These are phyloP conservation scores for Lycopodina hypogea DNA, from an alignment of 37 sponge, comb jelly and placozoan genomes.

Conservation along the genomic window DNA sequence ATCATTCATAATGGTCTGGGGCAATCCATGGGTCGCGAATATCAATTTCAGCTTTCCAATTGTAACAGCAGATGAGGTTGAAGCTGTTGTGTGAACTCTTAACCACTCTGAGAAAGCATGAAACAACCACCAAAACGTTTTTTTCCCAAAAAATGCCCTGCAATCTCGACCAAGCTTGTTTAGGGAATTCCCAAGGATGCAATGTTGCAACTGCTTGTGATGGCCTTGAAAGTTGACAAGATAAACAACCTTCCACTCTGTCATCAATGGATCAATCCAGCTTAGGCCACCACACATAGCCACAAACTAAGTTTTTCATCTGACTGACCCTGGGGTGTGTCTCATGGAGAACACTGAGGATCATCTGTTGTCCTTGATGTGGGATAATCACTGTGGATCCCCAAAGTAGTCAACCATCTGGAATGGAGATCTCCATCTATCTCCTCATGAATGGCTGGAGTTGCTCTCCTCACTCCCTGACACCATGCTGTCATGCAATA, in stretches of 20 bases:
- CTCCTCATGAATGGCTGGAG: no score
- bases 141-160: constrained; percentile 17
- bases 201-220: constrained; percentile 9
- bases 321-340: background rate
- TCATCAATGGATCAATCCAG: background rate
- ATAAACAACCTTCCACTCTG: background rate
- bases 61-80: no score
- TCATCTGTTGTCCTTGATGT: background rate
- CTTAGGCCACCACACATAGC: no score
- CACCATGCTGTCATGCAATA: no score
- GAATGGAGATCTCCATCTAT: no score
- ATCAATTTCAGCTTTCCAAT: background rate
- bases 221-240: constrained; percentile 4
- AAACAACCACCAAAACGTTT: constrained; percentile 8
- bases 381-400: background rate
- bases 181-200: constrained; percentile 14
- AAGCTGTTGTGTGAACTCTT: no score
- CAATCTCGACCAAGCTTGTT: background rate
- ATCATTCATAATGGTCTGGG: constrained; percentile 31
- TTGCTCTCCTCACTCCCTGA: no score
- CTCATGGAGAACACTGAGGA: background rate
- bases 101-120: constrained; percentile 30
- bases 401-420: no score
- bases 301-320: constrained; percentile 8
- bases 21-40: constrained; percentile 8